Evolutionary conservation across 2,797 vertebrate species (phyloP), one percentile per base, ranked within the genome.

Genomic region (Gallinago solitaria): DNA sequence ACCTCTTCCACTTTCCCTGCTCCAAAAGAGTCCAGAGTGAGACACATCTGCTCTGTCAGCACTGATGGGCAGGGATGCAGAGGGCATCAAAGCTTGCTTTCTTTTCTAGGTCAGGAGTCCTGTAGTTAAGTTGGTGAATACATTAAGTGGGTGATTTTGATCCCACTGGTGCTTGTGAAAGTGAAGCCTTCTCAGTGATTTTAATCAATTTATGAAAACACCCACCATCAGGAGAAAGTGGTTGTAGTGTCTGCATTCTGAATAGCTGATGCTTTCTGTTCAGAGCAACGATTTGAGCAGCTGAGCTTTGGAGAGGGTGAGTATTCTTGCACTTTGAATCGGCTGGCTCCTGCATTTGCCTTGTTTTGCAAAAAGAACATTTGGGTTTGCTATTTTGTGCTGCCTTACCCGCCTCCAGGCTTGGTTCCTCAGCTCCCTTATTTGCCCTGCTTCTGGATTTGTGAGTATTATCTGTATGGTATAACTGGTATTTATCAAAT

Each of bases 151-250:
- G 45, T 41, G n/a, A 27, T 56, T 81, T 37, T 48, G 39, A 25
- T 64, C 53, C 30, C n/a, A 27, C 9, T 3, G 25, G 59, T 51
- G 16, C 24, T 48, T 39, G 50, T 48, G 63, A 47, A 47, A 75
- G 35, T 9, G 59, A 39, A 76, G 18, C 33, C 45, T 64, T 24
- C 20, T 73, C 33, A 18, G 15, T 64, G 87, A 7, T 1, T 53
- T 67, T 53, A 57, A 50, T 24, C 19, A 4, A 4, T 56, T 47
- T 65, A 23, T 53, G 33, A 32, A 57, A 51, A 47, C 13, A 39
- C 7, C 14, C 39, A 6, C 7, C 2, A 2, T 7, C 5, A 47
- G 60, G 24, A 77, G 48, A 8, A 53, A 65, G 3, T 0, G 10
- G 20, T 10, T 45, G 4, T 35, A 37, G 21, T 1, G 2, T 23